Evolutionary conservation across 1,140 invertebrate species (phyloP), one percentile per base, ranked within the genome.

Genomic region (Lasaia peninsularis): DNA sequence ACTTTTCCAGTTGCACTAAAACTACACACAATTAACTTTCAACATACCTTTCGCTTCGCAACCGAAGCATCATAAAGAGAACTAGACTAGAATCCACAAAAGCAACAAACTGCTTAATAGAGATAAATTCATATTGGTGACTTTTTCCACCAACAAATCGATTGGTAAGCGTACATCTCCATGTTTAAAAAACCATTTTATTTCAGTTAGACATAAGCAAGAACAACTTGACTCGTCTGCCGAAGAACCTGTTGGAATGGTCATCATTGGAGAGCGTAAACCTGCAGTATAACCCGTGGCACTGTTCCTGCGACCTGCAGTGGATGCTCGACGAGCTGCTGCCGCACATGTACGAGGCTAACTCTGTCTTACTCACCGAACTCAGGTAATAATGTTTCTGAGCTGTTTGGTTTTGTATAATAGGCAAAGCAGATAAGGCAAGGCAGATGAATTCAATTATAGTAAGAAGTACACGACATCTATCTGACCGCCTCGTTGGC

Each of bases 261-360:
- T 54, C 73, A 0, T 33, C 51, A 0, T 52, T 88, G 0, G 78
- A 86, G 16, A 86, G 84, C 0, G 78, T 86, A 0, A 86, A 91
- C 63, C 65, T 91, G 10, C 90, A 90, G 68, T 71, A 67, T 49
- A 91, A 91, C 49, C 90, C 90, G 1, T 91, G 90, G 90, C 66
- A 83, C 53, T 91, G 90, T 55, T 57, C 58, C n/a, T 91, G 90
- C 53, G 69, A 81, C 8, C 55, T 90, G 69, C 89, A 91, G 63
- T 90, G 89, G 89, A 52, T 90, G 52, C 56, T 90, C n/a, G 80
- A 89, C 11, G 73, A 75, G 0, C 54, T 90, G n/a, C 56, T 90
- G 14, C 78, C 84, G 0, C 63, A 69, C 20, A 71, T 87, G 58
- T 89, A 89, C 48, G 60, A 63, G 3, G 71, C 61, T 3, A 75